Base-by-base conservation (phyloP, 2,797 vertebrate genomes). In the Pipistrellus pipistrellus region DNA sequence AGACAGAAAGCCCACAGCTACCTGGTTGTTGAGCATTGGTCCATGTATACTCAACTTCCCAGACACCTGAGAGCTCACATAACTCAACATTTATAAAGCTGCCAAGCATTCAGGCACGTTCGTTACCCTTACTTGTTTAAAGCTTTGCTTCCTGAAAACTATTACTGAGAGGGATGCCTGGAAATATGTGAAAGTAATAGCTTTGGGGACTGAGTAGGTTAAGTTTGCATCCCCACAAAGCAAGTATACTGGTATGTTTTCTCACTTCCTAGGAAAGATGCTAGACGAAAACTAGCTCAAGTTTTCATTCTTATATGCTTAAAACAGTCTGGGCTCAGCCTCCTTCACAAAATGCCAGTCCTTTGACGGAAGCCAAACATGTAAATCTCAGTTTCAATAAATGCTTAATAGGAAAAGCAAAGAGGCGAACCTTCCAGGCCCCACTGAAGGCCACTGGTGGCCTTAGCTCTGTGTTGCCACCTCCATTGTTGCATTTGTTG, bases 101-200 rank as follows among this genome's bases (percentile, higher is more conserved):
- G 30, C 20, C 77, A 75, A 57, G 13, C 92, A 55, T 89, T 82
- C 64, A 41, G 35, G 15, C 72, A 41, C 48, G 75, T 6, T 68
- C 57, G 82, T 44, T 44, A 3, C 0, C 27, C 2, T 25, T 38
- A 14, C 27, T 66, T 69, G n/a, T 62, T 78, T 76, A 87, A 89
- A 96, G 64, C 78, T 88, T 90, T 94, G 71, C 62, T 92, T 95
- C 95, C 53, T 88, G 41, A 85, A 75, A 88, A 90, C 75, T 44
- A n/a, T 73, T 35, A 41, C 55, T 59, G 89, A 73, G 64, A 94
- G n/a, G 3, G 78, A 81, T 32, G n/a, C 59, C 64, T 91, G 41
- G 32, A 76, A 83, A 73, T 53, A 46, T 83, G 41, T 84, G 64
- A 85, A 87, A 90, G 62, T 44, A 89, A 93, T 90, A 78, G 64